These are phyloP conservation scores for Rhinolophus ferrumequinum DNA, from an alignment of 2,113 vertebrate genomes.

Conservation along the genomic window DNA sequence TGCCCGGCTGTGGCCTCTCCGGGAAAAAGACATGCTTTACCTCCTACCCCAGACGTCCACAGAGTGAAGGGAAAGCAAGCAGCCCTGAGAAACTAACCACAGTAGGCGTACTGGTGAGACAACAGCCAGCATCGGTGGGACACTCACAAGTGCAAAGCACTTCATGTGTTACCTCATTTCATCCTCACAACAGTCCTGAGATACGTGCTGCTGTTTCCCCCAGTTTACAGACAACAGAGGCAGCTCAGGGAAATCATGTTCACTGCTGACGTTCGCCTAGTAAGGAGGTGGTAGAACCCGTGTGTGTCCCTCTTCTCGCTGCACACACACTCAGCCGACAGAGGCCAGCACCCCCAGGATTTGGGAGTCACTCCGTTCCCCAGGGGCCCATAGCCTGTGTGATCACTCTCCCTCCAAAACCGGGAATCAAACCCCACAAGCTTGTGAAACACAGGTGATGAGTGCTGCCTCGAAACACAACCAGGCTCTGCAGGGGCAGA, in stretches of 20 bases:
- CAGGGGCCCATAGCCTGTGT: not conserved
- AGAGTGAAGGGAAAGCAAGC: not conserved
- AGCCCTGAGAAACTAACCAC: not conserved
- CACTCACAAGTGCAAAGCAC: not conserved
- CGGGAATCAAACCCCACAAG: not conserved
- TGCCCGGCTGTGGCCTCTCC: not conserved
- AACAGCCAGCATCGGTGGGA: not conserved
- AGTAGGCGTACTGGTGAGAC: not conserved
- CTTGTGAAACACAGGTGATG: not conserved
- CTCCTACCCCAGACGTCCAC: not conserved
- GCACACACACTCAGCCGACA: fast-evolving
- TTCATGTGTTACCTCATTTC: not conserved
- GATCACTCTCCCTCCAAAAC: not conserved
- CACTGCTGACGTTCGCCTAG: not conserved
- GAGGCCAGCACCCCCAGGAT: fast-evolving
- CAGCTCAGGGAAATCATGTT: not conserved
- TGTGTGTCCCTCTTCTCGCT: fast-evolving
- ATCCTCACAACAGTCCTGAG: not conserved
- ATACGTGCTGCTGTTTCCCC: not conserved
- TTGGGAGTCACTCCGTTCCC: not conserved
- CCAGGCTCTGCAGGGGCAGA: not conserved
- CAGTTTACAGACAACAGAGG: not conserved
- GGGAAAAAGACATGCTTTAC: not conserved
- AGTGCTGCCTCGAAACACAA: not conserved
- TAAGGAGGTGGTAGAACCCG: not conserved